Conservation (phyloP, 2,888 invertebrate species). For the Tipula lateralis region DNA sequence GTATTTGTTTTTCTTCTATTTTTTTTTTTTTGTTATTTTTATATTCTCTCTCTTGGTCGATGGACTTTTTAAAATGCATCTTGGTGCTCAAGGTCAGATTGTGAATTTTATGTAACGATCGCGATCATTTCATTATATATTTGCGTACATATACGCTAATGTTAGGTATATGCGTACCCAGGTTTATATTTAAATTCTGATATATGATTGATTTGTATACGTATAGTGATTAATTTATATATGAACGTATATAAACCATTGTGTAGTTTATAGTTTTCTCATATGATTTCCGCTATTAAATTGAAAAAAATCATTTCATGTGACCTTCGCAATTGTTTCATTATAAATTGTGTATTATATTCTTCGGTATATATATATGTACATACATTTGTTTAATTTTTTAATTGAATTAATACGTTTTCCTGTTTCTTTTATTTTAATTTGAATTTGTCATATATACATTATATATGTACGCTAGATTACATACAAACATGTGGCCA, state of each 20-base stretch:
- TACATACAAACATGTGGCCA: neutral
- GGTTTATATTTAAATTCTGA: neutral
- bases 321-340: slow-evolving; percentile 25
- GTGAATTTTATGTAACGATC: neutral
- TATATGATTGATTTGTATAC: slow-evolving; percentile 12
- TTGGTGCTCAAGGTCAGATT: slow-evolving; percentile 26
- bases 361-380: neutral
- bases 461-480: neutral
- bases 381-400: neutral
- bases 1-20: slow-evolving; percentile 24
- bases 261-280: neutral
- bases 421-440: neutral
- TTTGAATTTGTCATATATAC: neutral
- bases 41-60: slow-evolving; percentile 25
- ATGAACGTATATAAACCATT: neutral
- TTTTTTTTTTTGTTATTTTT: neutral
- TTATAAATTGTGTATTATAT: neutral
- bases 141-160: neutral
- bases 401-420: slow-evolving; percentile 25
- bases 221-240: neutral
- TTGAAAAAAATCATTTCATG: slow-evolving; percentile 6
- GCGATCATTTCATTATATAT: neutral
- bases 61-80: slow-evolving; percentile 29
- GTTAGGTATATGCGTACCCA: neutral
- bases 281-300: slow-evolving; percentile 28